These are phyloP conservation scores for Microchrysa polita DNA, from an alignment of 2,888 invertebrate species.

Conservation along the genomic window DNA sequence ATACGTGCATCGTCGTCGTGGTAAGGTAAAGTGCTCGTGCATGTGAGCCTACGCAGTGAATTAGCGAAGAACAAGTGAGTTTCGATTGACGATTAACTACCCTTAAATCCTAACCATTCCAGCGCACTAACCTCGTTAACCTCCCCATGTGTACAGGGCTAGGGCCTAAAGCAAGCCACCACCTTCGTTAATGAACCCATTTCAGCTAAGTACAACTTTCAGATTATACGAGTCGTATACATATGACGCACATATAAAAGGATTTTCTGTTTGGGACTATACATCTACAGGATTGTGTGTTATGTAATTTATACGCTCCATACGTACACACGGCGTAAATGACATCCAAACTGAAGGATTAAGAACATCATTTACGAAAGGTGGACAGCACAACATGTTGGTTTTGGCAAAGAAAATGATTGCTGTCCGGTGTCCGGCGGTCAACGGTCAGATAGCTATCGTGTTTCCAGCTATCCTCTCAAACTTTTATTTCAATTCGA, in stretches of 20 bases:
- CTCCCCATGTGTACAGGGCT: background rate
- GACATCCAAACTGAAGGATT: no score
- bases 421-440: background rate
- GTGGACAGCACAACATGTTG: background rate
- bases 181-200: conserved; percentile 40
- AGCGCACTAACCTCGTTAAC: background rate
- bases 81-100: no score
- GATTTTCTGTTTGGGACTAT: conserved; percentile 30
- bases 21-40: no score
- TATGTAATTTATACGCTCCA: no score
- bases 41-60: no score
- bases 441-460: background rate
- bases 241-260: no score
- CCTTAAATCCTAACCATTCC: conserved; percentile 13
- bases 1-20: no score
- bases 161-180: no score
- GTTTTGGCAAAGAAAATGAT: background rate
- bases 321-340: no score
- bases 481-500: conserved; percentile 21
- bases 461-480: background rate
- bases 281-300: background rate
- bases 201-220: conserved; percentile 38
- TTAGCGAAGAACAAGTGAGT: no score
- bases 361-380: no score
- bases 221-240: no score